Base-by-base conservation (phyloP, 2,888 invertebrate species). In the Nomada ferruginata region DNA sequence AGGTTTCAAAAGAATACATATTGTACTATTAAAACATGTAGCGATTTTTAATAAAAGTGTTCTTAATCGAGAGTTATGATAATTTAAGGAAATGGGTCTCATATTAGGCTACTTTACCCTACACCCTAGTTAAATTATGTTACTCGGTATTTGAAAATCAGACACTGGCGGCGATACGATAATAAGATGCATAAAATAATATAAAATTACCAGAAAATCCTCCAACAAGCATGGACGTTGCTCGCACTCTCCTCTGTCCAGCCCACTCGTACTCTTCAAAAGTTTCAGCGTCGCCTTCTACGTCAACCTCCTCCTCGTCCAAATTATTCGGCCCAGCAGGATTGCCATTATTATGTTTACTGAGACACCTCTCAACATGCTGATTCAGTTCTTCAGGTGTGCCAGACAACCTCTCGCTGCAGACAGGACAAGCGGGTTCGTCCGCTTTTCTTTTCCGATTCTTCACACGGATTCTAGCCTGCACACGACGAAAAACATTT, bases 201-300 rank as follows among this genome's bases (percentile, higher is more conserved):
- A 23, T 13, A 20, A 68, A 53, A 89, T 89, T 73, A 94, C 95
- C 95, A n/a, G 95, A 94, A 87, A 96, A 95, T 60, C 96, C 96
- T 36, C 96, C 96, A 84, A 95, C 95, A 66, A 97, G 95, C 84
- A 97, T 94, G 4, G 96, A 96, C 0, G 96, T 95, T 0, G 96
- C 97, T 5, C 97, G 95, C 72, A 97, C 96, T 76, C 98, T 94
- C 91, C 97, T 97, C 93, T 98, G 97, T 0, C 98, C 98, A 44
- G 98, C 97, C 98, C 98, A 98, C 91, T 97, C 97, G 93, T 98
- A 98, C 92, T 98, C 98, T 87, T 98, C 97, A 91, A 95, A 96
- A 66, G 94, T 95, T 79, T 95, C 95, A 26, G 94, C 94, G 80
- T 94, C 94, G 55, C 96, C 96, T 94, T 97, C 97, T 0, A 97